Evolutionary conservation across 2,888 invertebrate genomes (phyloP), one percentile per base, ranked within the genome.

Genomic region (Drosophila stalkeri): DNA sequence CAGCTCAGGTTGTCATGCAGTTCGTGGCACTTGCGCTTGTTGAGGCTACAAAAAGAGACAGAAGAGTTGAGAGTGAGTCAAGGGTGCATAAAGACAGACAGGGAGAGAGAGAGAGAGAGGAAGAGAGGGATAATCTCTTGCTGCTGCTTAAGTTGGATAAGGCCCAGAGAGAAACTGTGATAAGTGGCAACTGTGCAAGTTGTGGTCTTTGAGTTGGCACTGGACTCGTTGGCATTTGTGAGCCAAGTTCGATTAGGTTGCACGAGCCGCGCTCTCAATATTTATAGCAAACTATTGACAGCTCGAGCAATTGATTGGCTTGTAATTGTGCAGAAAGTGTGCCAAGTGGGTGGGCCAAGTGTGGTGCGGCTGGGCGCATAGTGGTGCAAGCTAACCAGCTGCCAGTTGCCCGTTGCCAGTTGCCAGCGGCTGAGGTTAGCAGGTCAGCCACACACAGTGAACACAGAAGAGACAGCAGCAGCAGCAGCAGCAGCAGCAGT

Each of bases 341-440:
- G 85, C 84, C 85, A 86, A 86, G 86, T 88, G 86, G 82, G 72
- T 64, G 49, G 64, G 31, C 6, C 16, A 14, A 20, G 47, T 27
- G 47, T 16, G 16, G 6, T 6, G 44, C 27, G 23, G 51, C 49
- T 31, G 27, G 55, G 11, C 27, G 39, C 4, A 9, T n/a, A 54
- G 12, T 5, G n/a, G n/a, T 1, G 46, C 8, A 23, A 47, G 67
- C 47, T 51, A 65, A 66, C 68, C 47, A 68, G 57, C 64, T 72
- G 80, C 76, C 74, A 62, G 57, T 66, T 59, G 76, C 79, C 74
- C n/a, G n/a, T n/a, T 72, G 80, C 76, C 74, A 62, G 57, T 66
- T 59, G 76, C 79, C 74, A 75, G 75, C 61, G 56, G 64, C 80
- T 89, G 90, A 87, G 91, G 91, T 91, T 91, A 91, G 83, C 83